phyloP scores from a whole-genome alignment of 2,888 invertebrate species.

The Cryptophagus acutangulus region DNA sequence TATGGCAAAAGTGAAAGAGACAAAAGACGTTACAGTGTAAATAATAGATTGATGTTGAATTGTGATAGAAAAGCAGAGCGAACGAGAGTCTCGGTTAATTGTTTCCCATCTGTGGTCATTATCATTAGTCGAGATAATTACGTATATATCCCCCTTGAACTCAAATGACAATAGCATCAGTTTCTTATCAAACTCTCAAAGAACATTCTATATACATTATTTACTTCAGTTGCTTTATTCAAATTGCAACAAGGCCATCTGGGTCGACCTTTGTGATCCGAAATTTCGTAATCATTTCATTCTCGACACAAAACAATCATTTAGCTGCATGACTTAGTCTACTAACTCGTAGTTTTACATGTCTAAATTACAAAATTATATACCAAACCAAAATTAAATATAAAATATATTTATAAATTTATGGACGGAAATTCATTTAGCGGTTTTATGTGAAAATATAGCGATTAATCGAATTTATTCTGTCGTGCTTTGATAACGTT shows the following conservation, averaged over 20 bases:
- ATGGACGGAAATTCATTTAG: too few species aligned
- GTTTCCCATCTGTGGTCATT: conserved; percentile 2
- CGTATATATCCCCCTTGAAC: background rate
- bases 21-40: too few species aligned
- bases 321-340: too few species aligned
- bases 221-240: conserved; percentile 27
- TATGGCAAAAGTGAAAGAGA: too few species aligned
- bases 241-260: conserved; percentile 23
- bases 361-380: too few species aligned
- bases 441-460: background rate
- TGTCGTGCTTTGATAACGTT: conserved; percentile 17
- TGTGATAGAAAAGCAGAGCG: too few species aligned
- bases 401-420: too few species aligned
- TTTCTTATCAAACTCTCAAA: conserved; percentile 27
- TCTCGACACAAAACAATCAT: too few species aligned
- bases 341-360: too few species aligned
- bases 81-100: conserved; percentile 1
- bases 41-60: too few species aligned
- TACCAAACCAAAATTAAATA: too few species aligned
- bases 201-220: conserved; percentile 9
- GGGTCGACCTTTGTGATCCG: background rate
- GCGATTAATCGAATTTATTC: conserved; percentile 13
- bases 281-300: conserved; percentile 1
- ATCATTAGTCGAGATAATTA: conserved; percentile 4
- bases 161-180: conserved; percentile 21